These are phyloP conservation scores for Zosterops hypoxanthus DNA, from an alignment of 2,113 vertebrate species.

Conservation along the genomic window DNA sequence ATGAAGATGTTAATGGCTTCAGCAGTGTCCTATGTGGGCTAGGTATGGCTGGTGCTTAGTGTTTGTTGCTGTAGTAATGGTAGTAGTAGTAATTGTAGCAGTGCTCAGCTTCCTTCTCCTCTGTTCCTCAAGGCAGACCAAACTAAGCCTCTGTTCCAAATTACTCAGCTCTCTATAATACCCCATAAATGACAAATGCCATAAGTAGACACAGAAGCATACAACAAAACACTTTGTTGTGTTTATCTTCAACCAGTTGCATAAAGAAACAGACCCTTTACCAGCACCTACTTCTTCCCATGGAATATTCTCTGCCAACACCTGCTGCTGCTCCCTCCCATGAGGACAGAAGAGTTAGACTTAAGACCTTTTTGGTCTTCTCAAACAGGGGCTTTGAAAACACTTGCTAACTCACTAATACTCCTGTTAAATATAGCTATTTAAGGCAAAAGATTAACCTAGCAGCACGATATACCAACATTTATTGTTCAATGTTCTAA, in stretches of 20 bases:
- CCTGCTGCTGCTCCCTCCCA: background rate
- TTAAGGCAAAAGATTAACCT: background rate
- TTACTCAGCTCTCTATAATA: background rate
- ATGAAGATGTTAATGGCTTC: background rate
- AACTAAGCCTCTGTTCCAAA: background rate
- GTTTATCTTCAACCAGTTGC: background rate
- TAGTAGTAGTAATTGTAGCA: background rate
- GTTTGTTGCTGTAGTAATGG: background rate
- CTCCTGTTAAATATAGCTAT: background rate
- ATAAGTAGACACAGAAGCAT: fast-evolving
- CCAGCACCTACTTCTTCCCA: background rate
- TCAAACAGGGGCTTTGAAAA: background rate
- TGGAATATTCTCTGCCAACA: background rate
- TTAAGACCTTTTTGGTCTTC: background rate
- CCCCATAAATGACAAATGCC: background rate
- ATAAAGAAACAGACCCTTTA: background rate
- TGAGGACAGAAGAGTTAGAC: background rate
- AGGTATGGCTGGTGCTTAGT: background rate
- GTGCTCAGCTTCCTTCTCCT: background rate
- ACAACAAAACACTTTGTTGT: background rate
- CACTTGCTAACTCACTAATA: background rate
- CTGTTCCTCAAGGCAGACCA: background rate
- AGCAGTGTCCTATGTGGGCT: background rate
- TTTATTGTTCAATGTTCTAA: background rate
- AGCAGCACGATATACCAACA: background rate